Conservation (phyloP, 2,888 invertebrate species). For the Lithophane ornitopus region DNA sequence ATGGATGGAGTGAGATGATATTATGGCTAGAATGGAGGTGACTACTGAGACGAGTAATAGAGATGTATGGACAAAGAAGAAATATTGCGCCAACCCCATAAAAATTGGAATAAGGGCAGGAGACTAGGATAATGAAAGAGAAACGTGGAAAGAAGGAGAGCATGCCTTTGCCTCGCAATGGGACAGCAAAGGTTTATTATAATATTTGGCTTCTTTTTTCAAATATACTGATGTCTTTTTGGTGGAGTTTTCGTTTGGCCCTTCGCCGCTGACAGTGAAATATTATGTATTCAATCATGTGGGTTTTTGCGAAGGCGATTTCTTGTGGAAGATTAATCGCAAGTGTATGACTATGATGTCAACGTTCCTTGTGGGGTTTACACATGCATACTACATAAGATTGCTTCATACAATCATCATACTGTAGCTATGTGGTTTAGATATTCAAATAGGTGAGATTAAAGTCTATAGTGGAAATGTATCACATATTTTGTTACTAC, state of each 20-base stretch:
- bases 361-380: slow-evolving; percentile 9
- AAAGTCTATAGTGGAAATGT: not conserved
- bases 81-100: too few relatives aligned
- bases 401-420: not conserved
- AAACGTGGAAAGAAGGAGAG: not conserved
- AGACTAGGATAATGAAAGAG: too few relatives aligned
- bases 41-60: not conserved
- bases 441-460: slow-evolving; percentile 5
- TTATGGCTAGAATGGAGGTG: too few relatives aligned
- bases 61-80: not conserved
- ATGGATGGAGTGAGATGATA: not conserved
- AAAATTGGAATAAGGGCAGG: not conserved
- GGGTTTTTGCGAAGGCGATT: slow-evolving; percentile 22
- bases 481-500: not conserved
- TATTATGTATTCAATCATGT: slow-evolving; percentile 21
- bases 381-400: not conserved
- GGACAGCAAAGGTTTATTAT: not conserved
- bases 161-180: too few relatives aligned
- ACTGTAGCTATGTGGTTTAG: not conserved
- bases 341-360: slow-evolving; percentile 19
- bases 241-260: not conserved
- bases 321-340: slow-evolving; percentile 31
- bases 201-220: not conserved
- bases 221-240: not conserved
- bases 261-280: slow-evolving; percentile 27